Conservation (phyloP, 2,888 invertebrate genomes). For the Argyresthia albistria region DNA sequence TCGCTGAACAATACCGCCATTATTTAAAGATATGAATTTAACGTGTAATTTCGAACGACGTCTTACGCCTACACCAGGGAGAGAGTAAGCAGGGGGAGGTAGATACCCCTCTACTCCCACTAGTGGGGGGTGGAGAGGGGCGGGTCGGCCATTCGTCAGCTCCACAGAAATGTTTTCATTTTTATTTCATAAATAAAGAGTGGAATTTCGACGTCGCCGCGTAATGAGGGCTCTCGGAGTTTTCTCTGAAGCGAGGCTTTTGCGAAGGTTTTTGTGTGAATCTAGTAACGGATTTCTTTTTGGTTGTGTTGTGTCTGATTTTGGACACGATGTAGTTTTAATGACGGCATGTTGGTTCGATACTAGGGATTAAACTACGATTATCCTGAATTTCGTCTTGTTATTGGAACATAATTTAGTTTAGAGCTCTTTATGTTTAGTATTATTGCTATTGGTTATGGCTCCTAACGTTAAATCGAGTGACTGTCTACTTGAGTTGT, state of each 20-base stretch:
- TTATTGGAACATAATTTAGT: too few relatives aligned
- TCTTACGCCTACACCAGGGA: constrained; percentile 19
- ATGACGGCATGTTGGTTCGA: too few relatives aligned
- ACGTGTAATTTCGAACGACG: constrained; percentile 18
- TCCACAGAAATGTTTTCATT: constrained; percentile 65
- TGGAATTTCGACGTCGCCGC: constrained; percentile 30
- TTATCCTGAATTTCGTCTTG: too few relatives aligned
- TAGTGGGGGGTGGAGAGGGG: constrained; percentile 11
- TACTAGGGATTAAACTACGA: too few relatives aligned
- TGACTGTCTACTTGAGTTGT: too few relatives aligned
- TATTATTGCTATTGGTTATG: too few relatives aligned
- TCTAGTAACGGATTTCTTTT: background rate
- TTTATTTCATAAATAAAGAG: constrained; percentile 69
- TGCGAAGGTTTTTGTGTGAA: constrained; percentile 1
- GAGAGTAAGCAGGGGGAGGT: constrained; percentile 12
- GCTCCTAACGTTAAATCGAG: too few relatives aligned
- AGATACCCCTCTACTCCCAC: constrained; percentile 10
- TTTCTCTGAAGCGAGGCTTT: constrained; percentile 4
- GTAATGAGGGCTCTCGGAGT: constrained; percentile 37
- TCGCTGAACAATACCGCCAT: background rate
- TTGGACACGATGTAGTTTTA: background rate
- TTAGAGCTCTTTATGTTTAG: too few relatives aligned
- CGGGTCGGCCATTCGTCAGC: constrained; percentile 46
- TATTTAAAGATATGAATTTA: constrained; percentile 3
- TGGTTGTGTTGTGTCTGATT: background rate